Evolutionary conservation across 1,140 invertebrate species (phyloP).

Genomic region (Acromyrmex heyeri): DNA sequence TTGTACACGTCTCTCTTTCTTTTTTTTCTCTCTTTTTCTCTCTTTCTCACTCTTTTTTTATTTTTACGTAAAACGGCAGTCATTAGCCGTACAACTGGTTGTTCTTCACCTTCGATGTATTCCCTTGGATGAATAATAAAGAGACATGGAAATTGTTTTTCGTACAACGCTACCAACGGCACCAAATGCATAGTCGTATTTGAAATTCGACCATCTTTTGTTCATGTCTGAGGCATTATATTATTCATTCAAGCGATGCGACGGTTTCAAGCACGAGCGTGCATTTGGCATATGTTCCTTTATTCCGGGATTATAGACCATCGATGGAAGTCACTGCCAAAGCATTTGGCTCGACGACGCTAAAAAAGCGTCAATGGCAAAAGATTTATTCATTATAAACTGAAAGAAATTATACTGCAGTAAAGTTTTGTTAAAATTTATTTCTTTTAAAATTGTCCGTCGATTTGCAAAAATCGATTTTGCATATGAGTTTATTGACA

Average conservation of each 20-base stretch:
- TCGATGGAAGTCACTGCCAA: conserved; percentile 42
- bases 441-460: not conserved
- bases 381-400: conserved; percentile 35
- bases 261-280: conserved; percentile 81
- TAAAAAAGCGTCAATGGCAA: conserved; percentile 1
- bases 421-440: not conserved
- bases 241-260: conserved; percentile 85
- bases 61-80: conserved; percentile 59
- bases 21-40: not conserved
- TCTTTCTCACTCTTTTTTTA: not conserved
- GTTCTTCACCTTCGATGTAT: conserved; percentile 70
- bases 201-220: conserved; percentile 75
- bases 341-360: conserved; percentile 9
- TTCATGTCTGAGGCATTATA: conserved; percentile 75
- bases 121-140: conserved; percentile 86
- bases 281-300: conserved; percentile 83
- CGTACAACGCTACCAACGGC: conserved; percentile 61
- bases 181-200: conserved; percentile 85
- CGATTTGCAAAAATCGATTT: not conserved
- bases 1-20: conserved; percentile 14
- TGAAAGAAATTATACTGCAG: not conserved
- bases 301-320: conserved; percentile 40
- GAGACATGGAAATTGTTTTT: conserved; percentile 76
- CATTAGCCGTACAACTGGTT: conserved; percentile 45
- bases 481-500: not conserved